A percentile compares a stretch with the other conserved stretches of the same genome.
These are phyloP conservation scores for Drosophila santomea DNA, from an alignment of 1,140 invertebrate species.

Conservation along the genomic window DNA sequence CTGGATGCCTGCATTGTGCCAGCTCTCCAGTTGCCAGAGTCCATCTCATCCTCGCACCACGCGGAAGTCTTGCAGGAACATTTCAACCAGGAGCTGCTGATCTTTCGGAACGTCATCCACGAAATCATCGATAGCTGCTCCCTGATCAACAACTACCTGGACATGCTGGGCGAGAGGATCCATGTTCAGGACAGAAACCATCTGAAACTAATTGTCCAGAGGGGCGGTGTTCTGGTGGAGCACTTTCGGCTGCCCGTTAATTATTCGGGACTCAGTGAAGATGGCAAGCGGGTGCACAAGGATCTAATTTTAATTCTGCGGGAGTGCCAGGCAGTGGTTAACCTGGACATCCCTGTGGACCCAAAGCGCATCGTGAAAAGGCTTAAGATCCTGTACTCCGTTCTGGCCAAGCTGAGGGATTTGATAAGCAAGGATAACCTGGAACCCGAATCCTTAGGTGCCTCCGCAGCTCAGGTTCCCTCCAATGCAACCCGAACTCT, in stretches of 20 bases:
- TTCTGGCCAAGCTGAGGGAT: slow-evolving; percentile 67
- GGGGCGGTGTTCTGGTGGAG: slow-evolving; percentile 64
- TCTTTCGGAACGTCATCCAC: slow-evolving; percentile 71
- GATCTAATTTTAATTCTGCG: slow-evolving; percentile 66
- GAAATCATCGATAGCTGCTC: slow-evolving; percentile 75
- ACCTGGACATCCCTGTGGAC: slow-evolving; percentile 45
- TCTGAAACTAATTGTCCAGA: slow-evolving; percentile 44
- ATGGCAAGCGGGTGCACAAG: slow-evolving; percentile 44
- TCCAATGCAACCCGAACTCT: slow-evolving; percentile 9
- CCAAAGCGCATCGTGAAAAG: slow-evolving; percentile 66
- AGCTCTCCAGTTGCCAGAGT: slow-evolving; percentile 49
- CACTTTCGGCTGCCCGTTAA: slow-evolving; percentile 66
- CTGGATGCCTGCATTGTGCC: slow-evolving; percentile 73
- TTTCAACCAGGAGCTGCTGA: slow-evolving; percentile 65
- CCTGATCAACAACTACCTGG: slow-evolving; percentile 62
- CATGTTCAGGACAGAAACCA: slow-evolving; percentile 32
- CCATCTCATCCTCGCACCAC: slow-evolving; percentile 28
- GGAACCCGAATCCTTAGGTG: not conserved
- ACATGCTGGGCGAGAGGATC: slow-evolving; percentile 53
- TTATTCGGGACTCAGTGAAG: slow-evolving; percentile 26
- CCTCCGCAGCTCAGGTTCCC: not conserved
- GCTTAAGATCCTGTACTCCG: slow-evolving; percentile 73
- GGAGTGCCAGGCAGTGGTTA: slow-evolving; percentile 69
- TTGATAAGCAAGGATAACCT: slow-evolving; percentile 13
- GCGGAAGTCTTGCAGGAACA: slow-evolving; percentile 67